Base-by-base conservation (phyloP, 2,797 vertebrate species). In the Acanthiza pusilla region DNA sequence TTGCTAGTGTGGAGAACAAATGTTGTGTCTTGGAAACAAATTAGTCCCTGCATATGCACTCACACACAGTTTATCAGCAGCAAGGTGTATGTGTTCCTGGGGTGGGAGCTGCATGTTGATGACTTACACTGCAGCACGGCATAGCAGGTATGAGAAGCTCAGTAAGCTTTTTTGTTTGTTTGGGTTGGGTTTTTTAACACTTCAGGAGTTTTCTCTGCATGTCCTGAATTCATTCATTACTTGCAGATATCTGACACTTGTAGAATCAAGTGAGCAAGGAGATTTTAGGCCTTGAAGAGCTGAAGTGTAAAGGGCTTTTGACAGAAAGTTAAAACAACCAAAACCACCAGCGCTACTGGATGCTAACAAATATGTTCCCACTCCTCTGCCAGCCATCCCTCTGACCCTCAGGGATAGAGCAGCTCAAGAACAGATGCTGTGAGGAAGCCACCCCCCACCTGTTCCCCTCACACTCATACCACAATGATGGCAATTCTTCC, bases 401-500 rank as follows among this genome's bases (percentile, higher is more conserved):
- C 47, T 9, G 5, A 29, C 21, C 57, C 72, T 42, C 36, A 68
- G 55, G 42, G 51, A 91, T 2, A 79, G 84, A 57, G 25, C 70
- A 94, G 77, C 68, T 88, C 27, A 54, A 60, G 34, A 29, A 30
- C 43, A 75, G 67, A 32, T 11, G 43, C 53, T 75, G 51, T 48
- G 51, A 86, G 20, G 66, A 90, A 82, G 36, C 40, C 78, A 55
- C 42, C 42, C 72, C 47, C 50, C 26, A 58, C 7, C 15, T n/a
- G 3, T 3, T 54, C 48, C 84, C 67, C 40, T 74, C 70, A 77
- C 29, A 40, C 42, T 96, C 99, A 96, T 99, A 99, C 99, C 96
- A 99, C 98, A 89, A 99, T 99, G 94, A 99, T 99, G 48, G 99
- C 99, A 50, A 99, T 99, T 96, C 99, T 98, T 94, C 99, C 99